A percentile compares a stretch with the other conserved stretches of the same genome.
Evolutionary conservation across 2,113 vertebrate species (phyloP).

Genomic region (Archocentrus centrarchus): DNA sequence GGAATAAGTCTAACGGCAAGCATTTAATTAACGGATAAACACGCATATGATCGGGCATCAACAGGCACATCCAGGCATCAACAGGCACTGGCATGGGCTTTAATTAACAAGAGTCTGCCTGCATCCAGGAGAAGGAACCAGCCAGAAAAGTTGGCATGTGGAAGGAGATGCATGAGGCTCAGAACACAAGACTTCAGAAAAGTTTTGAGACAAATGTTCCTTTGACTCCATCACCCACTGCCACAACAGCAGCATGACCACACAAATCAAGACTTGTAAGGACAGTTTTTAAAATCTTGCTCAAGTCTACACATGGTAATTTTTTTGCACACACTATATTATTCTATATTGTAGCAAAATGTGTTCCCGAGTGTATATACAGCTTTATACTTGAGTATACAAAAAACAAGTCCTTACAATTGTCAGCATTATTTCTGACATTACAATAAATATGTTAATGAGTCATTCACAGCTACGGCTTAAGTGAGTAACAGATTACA

Average conservation of each 20-base stretch:
- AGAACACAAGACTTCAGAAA: neutral
- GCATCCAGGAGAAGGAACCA: neutral
- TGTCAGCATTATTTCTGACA: neutral
- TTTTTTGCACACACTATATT: neutral
- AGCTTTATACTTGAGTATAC: neutral
- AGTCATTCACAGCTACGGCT: neutral
- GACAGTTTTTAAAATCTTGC: neutral
- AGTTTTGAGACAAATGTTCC: neutral
- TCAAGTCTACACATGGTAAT: neutral
- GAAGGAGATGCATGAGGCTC: neutral
- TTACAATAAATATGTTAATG: constrained; percentile 10
- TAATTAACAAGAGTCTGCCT: neutral
- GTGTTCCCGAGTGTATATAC: neutral
- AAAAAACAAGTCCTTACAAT: neutral
- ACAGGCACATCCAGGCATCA: neutral
- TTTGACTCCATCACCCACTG: no score
- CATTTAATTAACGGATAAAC: neutral
- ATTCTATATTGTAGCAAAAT: neutral
- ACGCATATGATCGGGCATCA: neutral
- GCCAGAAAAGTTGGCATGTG: neutral
- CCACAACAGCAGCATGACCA: neutral
- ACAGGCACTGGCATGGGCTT: neutral
- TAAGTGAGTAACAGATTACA: constrained; percentile 7
- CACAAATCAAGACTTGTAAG: neutral
- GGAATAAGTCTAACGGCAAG: neutral